Evolutionary conservation across 2,888 invertebrate species (phyloP).

Genomic region (Eucera pruinosa): DNA sequence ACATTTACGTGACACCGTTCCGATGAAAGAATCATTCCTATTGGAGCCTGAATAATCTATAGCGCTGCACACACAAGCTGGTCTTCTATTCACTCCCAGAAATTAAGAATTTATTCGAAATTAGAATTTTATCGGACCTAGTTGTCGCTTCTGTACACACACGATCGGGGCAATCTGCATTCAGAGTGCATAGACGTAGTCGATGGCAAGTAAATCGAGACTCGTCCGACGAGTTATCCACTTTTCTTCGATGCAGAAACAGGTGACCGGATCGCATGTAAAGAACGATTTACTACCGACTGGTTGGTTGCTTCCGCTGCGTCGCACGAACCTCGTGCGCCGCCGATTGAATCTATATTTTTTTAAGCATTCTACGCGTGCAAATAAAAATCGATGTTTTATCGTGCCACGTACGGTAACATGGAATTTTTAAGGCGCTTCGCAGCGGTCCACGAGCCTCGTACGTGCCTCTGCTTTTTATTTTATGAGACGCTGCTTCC

Average conservation of each 20-base stretch:
- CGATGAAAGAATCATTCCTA: neutral
- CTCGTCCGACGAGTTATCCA: neutral
- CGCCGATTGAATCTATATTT: slow-evolving; percentile 35
- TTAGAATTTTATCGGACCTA: slow-evolving; percentile 2
- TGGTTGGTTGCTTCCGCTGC: neutral
- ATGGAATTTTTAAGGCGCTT: slow-evolving; percentile 20
- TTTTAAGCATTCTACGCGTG: slow-evolving; percentile 16
- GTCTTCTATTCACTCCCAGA: neutral
- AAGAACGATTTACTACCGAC: slow-evolving; percentile 22
- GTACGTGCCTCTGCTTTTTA: neutral
- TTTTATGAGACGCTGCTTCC: slow-evolving; percentile 1
- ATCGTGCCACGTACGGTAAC: slow-evolving; percentile 27
- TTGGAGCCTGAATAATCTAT: neutral
- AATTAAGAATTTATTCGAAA: slow-evolving; percentile 7
- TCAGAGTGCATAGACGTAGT: neutral
- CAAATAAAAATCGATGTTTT: slow-evolving; percentile 38
- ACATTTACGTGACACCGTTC: neutral
- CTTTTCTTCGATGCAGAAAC: neutral
- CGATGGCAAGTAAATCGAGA: neutral
- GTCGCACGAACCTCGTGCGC: neutral
- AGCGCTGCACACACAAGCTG: neutral
- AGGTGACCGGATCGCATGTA: neutral
- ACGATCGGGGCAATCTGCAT: slow-evolving; percentile 4
- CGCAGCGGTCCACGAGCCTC: neutral
- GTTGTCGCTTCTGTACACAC: too few relatives aligned